Base-by-base conservation (phyloP, 2,113 vertebrate species). In the Poeciliopsis retropinna region DNA sequence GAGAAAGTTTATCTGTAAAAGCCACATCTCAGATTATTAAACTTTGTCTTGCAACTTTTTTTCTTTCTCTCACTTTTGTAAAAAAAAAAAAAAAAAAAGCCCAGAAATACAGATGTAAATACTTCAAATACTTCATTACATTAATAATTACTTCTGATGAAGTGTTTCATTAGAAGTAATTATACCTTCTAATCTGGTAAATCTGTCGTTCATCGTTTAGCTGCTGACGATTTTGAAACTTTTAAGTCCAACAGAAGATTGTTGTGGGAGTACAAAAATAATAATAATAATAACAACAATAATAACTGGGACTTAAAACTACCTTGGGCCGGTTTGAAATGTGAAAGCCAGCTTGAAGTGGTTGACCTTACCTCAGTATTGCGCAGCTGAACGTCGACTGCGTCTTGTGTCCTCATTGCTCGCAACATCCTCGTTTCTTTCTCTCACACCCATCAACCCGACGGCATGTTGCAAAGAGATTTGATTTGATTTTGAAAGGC, bases 331-430 rank as follows among this genome's bases (percentile, higher is more conserved):
- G 3, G 9, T 41, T 64, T 31, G 2, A 25, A 31, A 22, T 9
- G 9, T 10, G 31, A 64, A 5, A 28, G 4, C 5, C 39, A 62
- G 62, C 22, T 25, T 14, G 25, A 54, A 75, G 30, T 31, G 27
- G 44, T 1, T 67, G 63, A 14, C 79, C 92, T 91, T 92, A 93
- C 90, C 92, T 89, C 68, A 70, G 75, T 37, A 27, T 51, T 19
- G 75, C 1, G 0, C 39, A 63, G 79, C 74, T 73, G 74, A 80
- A 72, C 37, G 71, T 76, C 28, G 63, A 67, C 60, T 28, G 34
- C 25, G 27, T 78, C 64, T 74, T 64, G 37, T 64, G 76, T 80
- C 85, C 71, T 62, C 3, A 30, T 22, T 62, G 62, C 27, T 67
- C 28, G 31, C 64, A 28, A 62, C 72, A 70, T 91, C 85, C 88